Percentiles rank a stretch among this genome's conserved stretches.
Evolutionary conservation across 2,797 vertebrate species (phyloP).

Genomic region (Mallotus villosus): DNA sequence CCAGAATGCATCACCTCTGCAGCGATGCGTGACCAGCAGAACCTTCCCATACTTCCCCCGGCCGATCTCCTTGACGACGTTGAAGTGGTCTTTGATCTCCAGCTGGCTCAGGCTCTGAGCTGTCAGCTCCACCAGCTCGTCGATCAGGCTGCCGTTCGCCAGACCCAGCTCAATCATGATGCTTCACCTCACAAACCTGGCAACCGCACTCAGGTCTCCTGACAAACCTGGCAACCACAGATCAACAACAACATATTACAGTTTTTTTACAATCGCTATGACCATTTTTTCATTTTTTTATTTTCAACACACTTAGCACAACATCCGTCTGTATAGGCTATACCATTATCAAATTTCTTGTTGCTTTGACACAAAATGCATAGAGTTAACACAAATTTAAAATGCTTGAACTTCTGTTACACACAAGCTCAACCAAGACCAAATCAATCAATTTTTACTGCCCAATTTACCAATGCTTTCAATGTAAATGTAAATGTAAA

Average conservation of each 20-base stretch:
- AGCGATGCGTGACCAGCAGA: constrained; percentile 78
- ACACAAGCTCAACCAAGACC: too few relatives aligned
- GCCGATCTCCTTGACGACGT: constrained; percentile 80
- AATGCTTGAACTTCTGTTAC: too few relatives aligned
- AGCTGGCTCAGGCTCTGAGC: constrained; percentile 73
- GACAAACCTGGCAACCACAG: not conserved
- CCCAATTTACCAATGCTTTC: too few relatives aligned
- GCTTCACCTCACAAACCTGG: not conserved
- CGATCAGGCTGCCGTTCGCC: constrained; percentile 71
- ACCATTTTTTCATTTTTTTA: too few relatives aligned
- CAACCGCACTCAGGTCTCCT: not conserved
- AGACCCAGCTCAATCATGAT: constrained; percentile 73
- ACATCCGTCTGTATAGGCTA: too few relatives aligned
- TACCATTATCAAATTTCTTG: too few relatives aligned
- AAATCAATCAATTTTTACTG: too few relatives aligned
- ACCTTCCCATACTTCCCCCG: constrained; percentile 79
- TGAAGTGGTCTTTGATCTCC: constrained; percentile 79
- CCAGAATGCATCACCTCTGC: constrained; percentile 61
- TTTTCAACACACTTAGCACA: too few relatives aligned
- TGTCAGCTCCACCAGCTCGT: constrained; percentile 79
- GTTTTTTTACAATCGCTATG: too few relatives aligned
- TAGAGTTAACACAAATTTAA: too few relatives aligned
- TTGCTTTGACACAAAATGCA: too few relatives aligned
- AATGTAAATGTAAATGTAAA: too few relatives aligned
- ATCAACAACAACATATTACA: not conserved